Conservation (phyloP, 2,797 vertebrate genomes). For the Mycteria americana region DNA sequence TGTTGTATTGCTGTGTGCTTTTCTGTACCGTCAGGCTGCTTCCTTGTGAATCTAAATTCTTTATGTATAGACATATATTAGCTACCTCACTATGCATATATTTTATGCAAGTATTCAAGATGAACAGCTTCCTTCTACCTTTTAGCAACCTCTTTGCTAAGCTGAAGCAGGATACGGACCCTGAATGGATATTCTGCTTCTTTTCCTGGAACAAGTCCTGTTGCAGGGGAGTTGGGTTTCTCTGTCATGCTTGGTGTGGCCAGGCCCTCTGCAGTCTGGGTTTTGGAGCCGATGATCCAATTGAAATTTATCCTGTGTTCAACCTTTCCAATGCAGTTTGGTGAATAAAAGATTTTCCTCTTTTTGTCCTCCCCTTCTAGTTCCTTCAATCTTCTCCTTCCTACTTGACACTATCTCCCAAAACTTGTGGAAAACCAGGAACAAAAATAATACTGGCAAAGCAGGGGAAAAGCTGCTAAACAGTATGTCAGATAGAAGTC, state of each 20-base stretch:
- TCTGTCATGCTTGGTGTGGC: background rate
- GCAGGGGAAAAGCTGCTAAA: background rate
- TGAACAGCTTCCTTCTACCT: background rate
- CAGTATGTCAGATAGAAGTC: background rate
- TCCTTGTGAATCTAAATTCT: background rate
- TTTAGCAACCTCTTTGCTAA: background rate
- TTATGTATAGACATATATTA: background rate
- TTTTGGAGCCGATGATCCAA: background rate
- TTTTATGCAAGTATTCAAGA: background rate
- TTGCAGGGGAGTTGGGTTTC: background rate
- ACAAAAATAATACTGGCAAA: background rate
- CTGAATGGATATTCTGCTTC: background rate
- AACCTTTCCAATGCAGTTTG: background rate
- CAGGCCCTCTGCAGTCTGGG: background rate
- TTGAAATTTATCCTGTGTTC: background rate
- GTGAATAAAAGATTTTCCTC: background rate
- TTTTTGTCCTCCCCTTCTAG: background rate
- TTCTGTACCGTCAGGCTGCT: background rate
- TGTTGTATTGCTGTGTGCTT: background rate
- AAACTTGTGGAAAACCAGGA: background rate
- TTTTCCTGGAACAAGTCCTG: background rate
- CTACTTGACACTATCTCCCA: background rate
- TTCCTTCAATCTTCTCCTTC: background rate
- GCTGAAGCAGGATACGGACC: background rate
- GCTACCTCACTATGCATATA: background rate